These are phyloP conservation scores for Spodoptera frugiperda DNA, from an alignment of 1,140 invertebrate genomes.

Conservation along the genomic window DNA sequence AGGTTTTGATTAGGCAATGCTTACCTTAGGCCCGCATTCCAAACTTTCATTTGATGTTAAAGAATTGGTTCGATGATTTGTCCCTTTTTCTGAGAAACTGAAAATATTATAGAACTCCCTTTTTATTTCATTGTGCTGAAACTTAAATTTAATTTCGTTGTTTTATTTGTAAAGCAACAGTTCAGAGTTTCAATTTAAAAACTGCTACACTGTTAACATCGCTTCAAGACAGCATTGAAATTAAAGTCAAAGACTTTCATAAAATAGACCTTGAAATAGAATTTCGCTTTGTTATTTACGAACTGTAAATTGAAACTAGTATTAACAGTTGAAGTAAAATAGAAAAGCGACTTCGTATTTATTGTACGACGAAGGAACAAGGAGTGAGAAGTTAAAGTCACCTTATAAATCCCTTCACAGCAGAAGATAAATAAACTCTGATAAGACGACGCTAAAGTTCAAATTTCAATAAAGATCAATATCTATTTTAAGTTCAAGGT, in stretches of 20 bases:
- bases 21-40: conserved; percentile 40
- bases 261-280: background rate
- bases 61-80: conserved; percentile 30
- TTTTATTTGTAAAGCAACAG: background rate
- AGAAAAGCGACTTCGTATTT: conserved; percentile 27
- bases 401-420: background rate
- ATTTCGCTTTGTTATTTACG: conserved; percentile 16
- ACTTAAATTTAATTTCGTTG: too few relatives aligned
- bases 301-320: conserved; percentile 16
- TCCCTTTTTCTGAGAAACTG: background rate
- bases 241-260: conserved; percentile 6
- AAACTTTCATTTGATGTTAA: conserved; percentile 35
- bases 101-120: conserved; percentile 2
- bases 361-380: conserved; percentile 16
- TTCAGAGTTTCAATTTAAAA: background rate
- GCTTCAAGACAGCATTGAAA: background rate
- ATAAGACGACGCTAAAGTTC: too few relatives aligned
- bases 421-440: too few relatives aligned
- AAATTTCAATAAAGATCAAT: too few relatives aligned
- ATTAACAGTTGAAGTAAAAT: conserved; percentile 17
- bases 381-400: background rate
- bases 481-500: too few relatives aligned
- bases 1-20: conserved; percentile 32
- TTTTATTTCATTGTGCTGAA: background rate
- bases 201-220: background rate